Base-by-base conservation (phyloP, 2,113 vertebrate species). In the Rhinopithecus roxellana region DNA sequence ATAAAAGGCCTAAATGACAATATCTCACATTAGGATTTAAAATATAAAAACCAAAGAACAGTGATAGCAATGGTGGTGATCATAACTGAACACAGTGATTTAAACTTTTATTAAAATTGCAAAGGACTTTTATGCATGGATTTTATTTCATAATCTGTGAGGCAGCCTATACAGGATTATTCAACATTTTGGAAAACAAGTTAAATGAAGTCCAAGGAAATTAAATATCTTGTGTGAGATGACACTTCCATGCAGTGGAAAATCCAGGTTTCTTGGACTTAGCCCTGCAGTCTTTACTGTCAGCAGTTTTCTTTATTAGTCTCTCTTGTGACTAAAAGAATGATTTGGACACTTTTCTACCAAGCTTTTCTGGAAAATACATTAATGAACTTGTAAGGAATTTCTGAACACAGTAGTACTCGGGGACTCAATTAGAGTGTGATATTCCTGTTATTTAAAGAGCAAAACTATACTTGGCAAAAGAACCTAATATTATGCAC, bases 261-360 rank as follows among this genome's bases (percentile, higher is more conserved):
- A 97, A 84, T 83, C 40, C 77, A 87, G 72, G 75, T 72, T 88
- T 89, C 38, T 69, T 96, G 94, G 87, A 92, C 43, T 93, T 35
- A 57, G 22, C 10, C 43, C 35, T 80, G 1, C 0, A 61, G 45
- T 59, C 50, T 67, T 95, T 45, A 50, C 59, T 89, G 87, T 92
- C 86, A 96, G 83, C 61, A 87, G n/a, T 89, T 95, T 90, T 92
- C 89, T 75, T 93, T 88, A 94, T 64, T 93, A 77, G 75, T 57
- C 94, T 88, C 90, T 95, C 92, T 80, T 93, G 57, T 96, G 48
- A 94, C 59, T 72, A 57, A 82, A 86, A 94, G n/a, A 93, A 94
- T 96, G 69, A 69, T 79, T 30, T 87, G 61, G 80, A 95, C 20
- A 94, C 59, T 43, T 88, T 97, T 95, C 48, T 55, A 84, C 92